phyloP scores from a whole-genome alignment of 2,888 invertebrate species.

The Xiphydria camelus region DNA sequence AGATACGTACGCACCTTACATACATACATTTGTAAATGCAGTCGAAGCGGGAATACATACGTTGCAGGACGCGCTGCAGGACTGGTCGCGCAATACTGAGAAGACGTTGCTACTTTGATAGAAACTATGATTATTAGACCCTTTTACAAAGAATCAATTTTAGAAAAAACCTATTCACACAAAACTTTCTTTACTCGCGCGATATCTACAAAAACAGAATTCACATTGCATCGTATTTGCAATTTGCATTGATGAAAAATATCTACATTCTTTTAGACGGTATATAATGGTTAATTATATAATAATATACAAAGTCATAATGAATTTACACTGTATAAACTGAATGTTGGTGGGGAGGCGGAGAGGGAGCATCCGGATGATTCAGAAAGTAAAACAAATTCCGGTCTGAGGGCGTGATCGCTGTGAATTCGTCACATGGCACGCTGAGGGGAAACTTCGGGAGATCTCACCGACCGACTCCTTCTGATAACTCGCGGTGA shows the following conservation, averaged over 20 bases:
- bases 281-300: conserved; percentile 33
- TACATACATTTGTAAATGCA: no score
- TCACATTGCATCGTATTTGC: conserved; percentile 55
- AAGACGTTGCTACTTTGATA: conserved; percentile 47
- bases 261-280: conserved; percentile 35
- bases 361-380: conserved; percentile 20
- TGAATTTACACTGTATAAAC: conserved; percentile 47
- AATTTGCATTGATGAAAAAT: conserved; percentile 45
- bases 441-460: conserved; percentile 21
- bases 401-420: no score
- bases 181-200: conserved; percentile 51
- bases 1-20: conserved; percentile 23
- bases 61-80: no score
- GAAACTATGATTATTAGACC: conserved; percentile 60
- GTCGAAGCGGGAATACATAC: no score
- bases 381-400: conserved; percentile 9
- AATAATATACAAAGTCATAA: conserved; percentile 42
- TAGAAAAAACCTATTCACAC: conserved; percentile 59
- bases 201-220: conserved; percentile 58
- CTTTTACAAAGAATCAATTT: conserved; percentile 60
- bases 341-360: conserved; percentile 30
- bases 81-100: conserved; percentile 2
- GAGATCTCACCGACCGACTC: no score
- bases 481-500: no score
- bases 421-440: no score